A percentile compares a stretch with the other conserved stretches of the same genome.
phyloP scores from a whole-genome alignment of 2,797 vertebrate genomes.

The Cossypha caffra region DNA sequence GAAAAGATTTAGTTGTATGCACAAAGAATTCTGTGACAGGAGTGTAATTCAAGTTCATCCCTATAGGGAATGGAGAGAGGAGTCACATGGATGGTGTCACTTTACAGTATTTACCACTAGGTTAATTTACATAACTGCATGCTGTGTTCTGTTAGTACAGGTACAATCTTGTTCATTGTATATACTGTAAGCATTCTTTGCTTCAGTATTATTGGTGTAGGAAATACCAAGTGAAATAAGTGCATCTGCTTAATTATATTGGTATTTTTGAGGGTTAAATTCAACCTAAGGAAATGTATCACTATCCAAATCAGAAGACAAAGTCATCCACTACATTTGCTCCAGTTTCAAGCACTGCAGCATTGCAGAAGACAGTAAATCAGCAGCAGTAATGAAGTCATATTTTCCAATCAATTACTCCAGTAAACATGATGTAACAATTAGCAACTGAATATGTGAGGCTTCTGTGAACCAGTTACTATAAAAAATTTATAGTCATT shows the following conservation, averaged over 20 bases:
- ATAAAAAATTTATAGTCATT: background rate
- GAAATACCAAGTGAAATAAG: background rate
- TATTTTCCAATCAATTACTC: slow-evolving; percentile 38
- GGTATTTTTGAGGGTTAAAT: background rate
- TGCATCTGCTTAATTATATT: background rate
- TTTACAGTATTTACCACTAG: background rate
- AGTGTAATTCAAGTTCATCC: background rate
- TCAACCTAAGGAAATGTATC: background rate
- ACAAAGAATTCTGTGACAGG: background rate
- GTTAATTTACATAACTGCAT: background rate
- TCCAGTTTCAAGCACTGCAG: background rate
- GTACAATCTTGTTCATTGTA: background rate
- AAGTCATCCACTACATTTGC: background rate
- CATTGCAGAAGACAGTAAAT: background rate
- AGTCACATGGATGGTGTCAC: background rate
- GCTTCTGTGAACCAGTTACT: background rate
- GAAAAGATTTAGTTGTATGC: background rate
- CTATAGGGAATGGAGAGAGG: background rate
- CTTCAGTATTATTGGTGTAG: background rate
- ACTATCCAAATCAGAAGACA: background rate
- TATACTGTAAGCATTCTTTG: background rate
- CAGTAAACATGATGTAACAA: background rate
- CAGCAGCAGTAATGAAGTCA: background rate
- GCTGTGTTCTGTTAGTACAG: background rate
- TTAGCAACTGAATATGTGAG: background rate